A percentile compares a stretch with the other conserved stretches of the same genome.
Conservation (phyloP, 2,113 vertebrate genomes). For the Xyliphius kryptos region DNA sequence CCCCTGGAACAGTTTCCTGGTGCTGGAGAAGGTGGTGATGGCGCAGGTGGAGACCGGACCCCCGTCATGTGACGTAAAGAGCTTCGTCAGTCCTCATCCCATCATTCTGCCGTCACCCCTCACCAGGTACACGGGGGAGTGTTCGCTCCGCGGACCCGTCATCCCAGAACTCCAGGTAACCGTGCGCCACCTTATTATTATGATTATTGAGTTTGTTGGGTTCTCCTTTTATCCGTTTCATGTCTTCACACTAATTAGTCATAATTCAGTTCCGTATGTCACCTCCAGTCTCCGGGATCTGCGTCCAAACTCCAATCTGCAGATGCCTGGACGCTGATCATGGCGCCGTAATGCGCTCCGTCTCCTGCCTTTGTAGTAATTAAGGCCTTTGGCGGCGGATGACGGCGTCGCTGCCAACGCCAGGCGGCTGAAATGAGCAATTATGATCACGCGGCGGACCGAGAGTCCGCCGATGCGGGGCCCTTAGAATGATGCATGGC, state of each 20-base stretch:
- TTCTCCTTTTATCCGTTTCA: slow-evolving; percentile 8
- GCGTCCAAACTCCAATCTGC: background rate
- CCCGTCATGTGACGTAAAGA: slow-evolving; percentile 77
- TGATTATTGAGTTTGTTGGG: background rate
- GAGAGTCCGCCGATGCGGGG: background rate
- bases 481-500: background rate
- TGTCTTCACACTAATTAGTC: slow-evolving; percentile 14
- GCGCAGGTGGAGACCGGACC: slow-evolving; percentile 65
- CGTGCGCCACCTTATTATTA: too few species aligned
- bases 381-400: slow-evolving; percentile 20
- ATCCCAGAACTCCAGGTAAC: slow-evolving; percentile 87
- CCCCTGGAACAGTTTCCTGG: slow-evolving; percentile 90
- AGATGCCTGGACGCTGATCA: slow-evolving; percentile 12
- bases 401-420: slow-evolving; percentile 1
- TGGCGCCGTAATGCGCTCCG: slow-evolving; percentile 1
- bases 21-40: slow-evolving; percentile 88
- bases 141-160: slow-evolving; percentile 79
- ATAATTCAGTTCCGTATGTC: background rate
- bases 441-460: background rate
- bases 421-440: slow-evolving; percentile 4
- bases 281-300: slow-evolving; percentile 10
- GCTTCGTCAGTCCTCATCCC: slow-evolving; percentile 82
- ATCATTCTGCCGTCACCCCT: slow-evolving; percentile 90
- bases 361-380: slow-evolving; percentile 13
- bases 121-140: slow-evolving; percentile 83